Evolutionary conservation across 2,113 vertebrate genomes (phyloP), one percentile per base, ranked within the genome.

Genomic region (Bos indicus): DNA sequence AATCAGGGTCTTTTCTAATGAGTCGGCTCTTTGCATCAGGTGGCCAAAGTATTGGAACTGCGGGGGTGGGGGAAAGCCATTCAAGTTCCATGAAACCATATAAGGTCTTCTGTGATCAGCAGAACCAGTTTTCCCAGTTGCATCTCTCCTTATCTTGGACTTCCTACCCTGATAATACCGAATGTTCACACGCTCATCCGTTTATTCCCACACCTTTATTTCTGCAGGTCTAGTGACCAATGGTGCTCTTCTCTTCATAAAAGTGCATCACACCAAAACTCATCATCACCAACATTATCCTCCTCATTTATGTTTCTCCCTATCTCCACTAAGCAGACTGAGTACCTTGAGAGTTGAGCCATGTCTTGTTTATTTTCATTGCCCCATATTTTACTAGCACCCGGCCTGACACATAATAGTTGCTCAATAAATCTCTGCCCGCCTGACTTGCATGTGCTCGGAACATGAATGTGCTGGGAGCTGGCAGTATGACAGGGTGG

Each of bases 61-160:
- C 0, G 1, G 67, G 33, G n/a, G 5, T 0, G 0, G 10, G 67
- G n/a, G n/a, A 6, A 59, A 56, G 3, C 48, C 48, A 21, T 12
- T 10, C 3, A 80, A 30, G 19, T 62, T n/a, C 52, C 43, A 43
- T 16, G 51, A 48, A 40, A 93, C 7, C 10, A 52, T 40, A 1
- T n/a, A 54, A 51, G 57, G 4, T 88, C 56, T 78, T 78, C 67
- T 62, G 13, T 25, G 13, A 85, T 30, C 33, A 28, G 28, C 10
- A 60, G 9, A 19, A 25, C 56, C 43, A 33, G 46, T 88, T 48
- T 62, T 80, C 56, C 17, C 57, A 54, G 19, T 33, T 4, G 4
- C n/a, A 43, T 64, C 46, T 25, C 26, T 33, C 71, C 46, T 78
- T 60, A 43, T 52, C 43, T 80, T 62, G 26, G 9, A 62, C 71